Evolutionary conservation across 2,888 invertebrate genomes (phyloP).

Genomic region (Idaea aversata): DNA sequence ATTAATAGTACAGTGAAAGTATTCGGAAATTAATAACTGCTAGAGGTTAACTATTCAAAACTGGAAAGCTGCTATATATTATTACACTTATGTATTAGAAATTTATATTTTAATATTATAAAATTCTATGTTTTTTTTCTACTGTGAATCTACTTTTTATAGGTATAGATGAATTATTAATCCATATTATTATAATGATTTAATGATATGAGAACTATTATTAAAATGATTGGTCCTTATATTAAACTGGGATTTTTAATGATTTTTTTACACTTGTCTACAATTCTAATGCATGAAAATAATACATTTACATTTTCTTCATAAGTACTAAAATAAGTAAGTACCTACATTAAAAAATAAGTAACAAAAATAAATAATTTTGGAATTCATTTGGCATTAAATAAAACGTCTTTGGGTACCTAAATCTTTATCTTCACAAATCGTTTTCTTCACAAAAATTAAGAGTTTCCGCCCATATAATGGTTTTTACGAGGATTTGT

Average conservation of each 20-base stretch:
- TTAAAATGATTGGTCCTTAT: slow-evolving; percentile 63
- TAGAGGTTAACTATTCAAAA: neutral
- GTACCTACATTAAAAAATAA: neutral
- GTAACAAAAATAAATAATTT: neutral
- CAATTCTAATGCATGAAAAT: neutral
- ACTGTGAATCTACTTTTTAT: slow-evolving; percentile 38
- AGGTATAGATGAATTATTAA: slow-evolving; percentile 30
- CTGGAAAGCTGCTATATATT: slow-evolving; percentile 16
- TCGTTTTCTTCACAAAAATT: neutral
- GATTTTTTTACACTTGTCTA: neutral
- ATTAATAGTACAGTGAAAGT: slow-evolving; percentile 17
- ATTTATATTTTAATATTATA: slow-evolving; percentile 36
- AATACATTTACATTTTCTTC: neutral
- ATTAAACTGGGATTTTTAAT: slow-evolving; percentile 37
- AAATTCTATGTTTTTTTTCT: slow-evolving; percentile 38
- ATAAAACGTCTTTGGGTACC: neutral
- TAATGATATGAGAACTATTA: slow-evolving; percentile 62
- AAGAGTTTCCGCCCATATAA: neutral
- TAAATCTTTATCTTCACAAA: too few relatives aligned
- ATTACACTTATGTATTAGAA: slow-evolving; percentile 19
- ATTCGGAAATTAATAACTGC: neutral
- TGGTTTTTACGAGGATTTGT: neutral
- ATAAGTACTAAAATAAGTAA: neutral
- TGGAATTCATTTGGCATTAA: neutral
- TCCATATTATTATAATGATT: slow-evolving; percentile 36